Evolutionary conservation across 2,797 vertebrate species (phyloP).

Genomic region (Eulemur albifrons): DNA sequence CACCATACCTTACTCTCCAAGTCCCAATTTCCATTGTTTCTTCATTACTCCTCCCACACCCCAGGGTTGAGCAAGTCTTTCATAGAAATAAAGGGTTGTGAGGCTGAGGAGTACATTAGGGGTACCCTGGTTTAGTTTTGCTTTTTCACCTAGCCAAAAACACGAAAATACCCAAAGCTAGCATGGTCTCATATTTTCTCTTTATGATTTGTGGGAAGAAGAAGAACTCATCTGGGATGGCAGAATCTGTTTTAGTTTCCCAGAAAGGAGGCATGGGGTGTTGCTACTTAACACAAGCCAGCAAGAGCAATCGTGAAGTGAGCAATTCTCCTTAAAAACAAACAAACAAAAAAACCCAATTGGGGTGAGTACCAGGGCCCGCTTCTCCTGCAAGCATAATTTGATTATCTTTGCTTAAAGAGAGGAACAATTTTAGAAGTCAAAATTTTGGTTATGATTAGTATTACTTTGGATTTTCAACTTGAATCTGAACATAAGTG

Average conservation of each 20-base stretch:
- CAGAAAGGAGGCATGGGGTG: neutral
- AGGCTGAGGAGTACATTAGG: neutral
- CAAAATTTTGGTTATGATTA: neutral
- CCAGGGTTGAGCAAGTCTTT: neutral
- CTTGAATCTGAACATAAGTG: neutral
- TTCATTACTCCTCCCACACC: neutral
- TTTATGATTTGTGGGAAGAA: neutral
- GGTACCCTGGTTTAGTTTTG: neutral
- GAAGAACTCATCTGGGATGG: neutral
- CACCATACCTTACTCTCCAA: neutral
- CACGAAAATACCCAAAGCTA: neutral
- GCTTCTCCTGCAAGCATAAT: neutral
- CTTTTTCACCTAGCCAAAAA: neutral
- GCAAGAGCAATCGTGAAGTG: neutral
- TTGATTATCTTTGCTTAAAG: neutral
- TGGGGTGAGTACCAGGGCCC: neutral
- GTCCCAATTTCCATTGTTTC: neutral
- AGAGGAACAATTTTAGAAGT: neutral
- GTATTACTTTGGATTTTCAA: neutral
- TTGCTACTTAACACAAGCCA: neutral
- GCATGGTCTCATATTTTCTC: neutral
- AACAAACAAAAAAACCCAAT: neutral
- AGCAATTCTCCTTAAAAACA: neutral
- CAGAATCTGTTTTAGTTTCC: neutral
- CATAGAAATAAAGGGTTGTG: neutral